Base-by-base conservation (phyloP, 2,113 vertebrate genomes). In the Sceloporus undulatus region DNA sequence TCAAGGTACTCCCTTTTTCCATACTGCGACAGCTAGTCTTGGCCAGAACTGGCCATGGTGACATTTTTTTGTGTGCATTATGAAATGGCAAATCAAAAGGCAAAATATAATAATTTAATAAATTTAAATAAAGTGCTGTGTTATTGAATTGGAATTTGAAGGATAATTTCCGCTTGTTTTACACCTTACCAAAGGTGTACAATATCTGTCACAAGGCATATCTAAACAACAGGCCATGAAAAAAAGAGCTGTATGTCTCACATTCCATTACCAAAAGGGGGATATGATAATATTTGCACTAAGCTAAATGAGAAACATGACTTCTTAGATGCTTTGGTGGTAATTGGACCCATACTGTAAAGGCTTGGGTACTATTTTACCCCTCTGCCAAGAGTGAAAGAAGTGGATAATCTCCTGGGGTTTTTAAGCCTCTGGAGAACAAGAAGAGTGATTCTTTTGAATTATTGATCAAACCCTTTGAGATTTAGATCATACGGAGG, bases 381-480 rank as follows among this genome's bases (percentile, higher is more conserved):
- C 66, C 34, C 21, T 25, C 9, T 66, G 18, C 19, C 10, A 14
- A 27, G 80, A 29, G 4, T 59, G 5, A 56, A n/a, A 18, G 8
- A 4, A 68, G 3, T 40, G 38, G 38, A 14, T 68, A 82, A 27
- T 40, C 80, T 40, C 38, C 62, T 38, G 80, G 6, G 29, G 14
- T 18, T 56, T 79, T 79, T 27, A 29, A n/a, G 14, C 54, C 78
- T 59, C 54, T 34, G 18, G 54, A 79, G 62, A 82, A 68, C 19
- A 68, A 42, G 54, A 62, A 59, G 23, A 27, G 38, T 25, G 23
- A 82, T 82, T 27, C 34, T 82, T 42, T 29, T 79, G 52, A 79
- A 79, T 79, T 79, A 34, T 56, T 34, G 4, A 79, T 79, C 78
- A n/a, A 59, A 21, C 54, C 52, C 54, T 79, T 79, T 79, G 78